Evolutionary conservation across 2,797 vertebrate species (phyloP), one percentile per base, ranked within the genome.

Genomic region (Amazona ochrocephala): DNA sequence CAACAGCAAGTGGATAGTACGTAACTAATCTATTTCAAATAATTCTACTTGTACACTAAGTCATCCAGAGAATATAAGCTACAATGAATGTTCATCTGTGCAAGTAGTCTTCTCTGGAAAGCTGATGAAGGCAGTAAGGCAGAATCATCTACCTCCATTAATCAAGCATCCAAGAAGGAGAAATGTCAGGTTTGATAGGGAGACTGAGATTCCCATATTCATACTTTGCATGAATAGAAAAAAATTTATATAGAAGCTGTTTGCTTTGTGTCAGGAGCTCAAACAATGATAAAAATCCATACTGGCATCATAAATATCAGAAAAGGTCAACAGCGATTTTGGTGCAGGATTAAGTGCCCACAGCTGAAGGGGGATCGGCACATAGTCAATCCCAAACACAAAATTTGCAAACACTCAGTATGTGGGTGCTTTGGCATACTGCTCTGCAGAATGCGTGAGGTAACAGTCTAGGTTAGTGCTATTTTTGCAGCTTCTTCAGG

Each of bases 291-390:
- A 97, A 96, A 95, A 97, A 97, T 95, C 89, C 80, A 68, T 92
- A 68, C 84, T 30, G 66, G 89, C 96, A 95, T 97, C 94, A 91
- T 93, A 98, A 98, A 98, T 98, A 95, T 94, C 97, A 97, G 95
- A 86, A 97, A 98, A 98, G 98, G 97, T 98, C 97, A 97, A 51
- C 71, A 47, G 48, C 1, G 6, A 90, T 95, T 95, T 94, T 92
- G 94, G 68, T 90, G 91, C 48, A 48, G 93, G 86, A 76, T 90
- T 54, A 39, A 78, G 61, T 91, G 84, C 87, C 82, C 85, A 79
- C 68, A 94, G 95, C 87, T 89, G 53, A 92, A 81, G 77, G 50
- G 41, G n/a, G 80, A 85, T 67, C 96, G 96, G 97, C 93, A 78
- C 61, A 39, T 58, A 89, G 94, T 97, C 95, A 95, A 70, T 94